phyloP scores from a whole-genome alignment of 2,797 vertebrate species.

The Lagocephalus sceleratus region DNA sequence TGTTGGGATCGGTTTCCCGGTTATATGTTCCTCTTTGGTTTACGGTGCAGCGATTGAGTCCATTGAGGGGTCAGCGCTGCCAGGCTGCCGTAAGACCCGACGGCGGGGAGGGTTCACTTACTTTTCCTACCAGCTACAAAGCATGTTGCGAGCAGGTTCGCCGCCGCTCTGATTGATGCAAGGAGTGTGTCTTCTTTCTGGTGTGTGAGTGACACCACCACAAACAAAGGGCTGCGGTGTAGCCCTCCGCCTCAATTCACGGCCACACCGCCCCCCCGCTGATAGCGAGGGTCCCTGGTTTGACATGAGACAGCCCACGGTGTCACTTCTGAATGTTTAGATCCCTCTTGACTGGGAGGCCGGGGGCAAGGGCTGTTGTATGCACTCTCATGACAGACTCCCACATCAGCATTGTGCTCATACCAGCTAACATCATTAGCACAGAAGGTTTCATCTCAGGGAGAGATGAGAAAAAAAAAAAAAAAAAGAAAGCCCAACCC shows the following conservation, averaged over 20 bases:
- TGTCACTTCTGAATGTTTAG: conserved; percentile 76
- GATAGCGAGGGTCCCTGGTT: conserved; percentile 68
- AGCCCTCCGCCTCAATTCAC: conserved; percentile 64
- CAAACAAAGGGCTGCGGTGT: conserved; percentile 70
- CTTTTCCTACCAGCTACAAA: not conserved
- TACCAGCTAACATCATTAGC: conserved; percentile 77
- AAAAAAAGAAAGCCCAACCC: conserved; percentile 59
- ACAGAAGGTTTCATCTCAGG: conserved; percentile 70
- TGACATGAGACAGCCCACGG: conserved; percentile 78
- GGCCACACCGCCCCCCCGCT: conserved; percentile 52
- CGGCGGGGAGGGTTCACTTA: too few species aligned
- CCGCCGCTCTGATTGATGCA: conserved; percentile 68
- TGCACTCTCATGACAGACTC: conserved; percentile 74
- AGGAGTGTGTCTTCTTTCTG: conserved; percentile 68
- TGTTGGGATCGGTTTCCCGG: not conserved
- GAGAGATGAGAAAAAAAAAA: conserved; percentile 27
- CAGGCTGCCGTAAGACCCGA: too few species aligned
- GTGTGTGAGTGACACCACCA: conserved; percentile 68
- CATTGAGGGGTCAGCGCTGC: not conserved
- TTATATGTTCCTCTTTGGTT: not conserved
- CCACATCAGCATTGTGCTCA: conserved; percentile 75
- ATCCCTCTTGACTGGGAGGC: conserved; percentile 79
- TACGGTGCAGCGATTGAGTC: not conserved
- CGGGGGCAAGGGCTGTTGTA: conserved; percentile 74
- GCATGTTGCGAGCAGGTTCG: conserved; percentile 38